These are phyloP conservation scores for Erpetoichthys calabaricus DNA, from an alignment of 2,797 vertebrate genomes.

Conservation along the genomic window DNA sequence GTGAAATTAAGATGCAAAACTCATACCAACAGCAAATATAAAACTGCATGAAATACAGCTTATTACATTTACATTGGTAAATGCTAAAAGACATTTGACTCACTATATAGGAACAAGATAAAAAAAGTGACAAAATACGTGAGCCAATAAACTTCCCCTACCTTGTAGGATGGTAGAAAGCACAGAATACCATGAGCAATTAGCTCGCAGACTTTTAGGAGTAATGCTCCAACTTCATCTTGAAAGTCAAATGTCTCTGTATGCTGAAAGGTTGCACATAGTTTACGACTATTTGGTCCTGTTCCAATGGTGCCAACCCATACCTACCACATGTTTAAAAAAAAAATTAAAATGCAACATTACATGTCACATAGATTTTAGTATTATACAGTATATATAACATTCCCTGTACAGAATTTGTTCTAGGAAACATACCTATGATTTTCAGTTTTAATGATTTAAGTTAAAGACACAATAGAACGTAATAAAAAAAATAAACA, in stretches of 20 bases:
- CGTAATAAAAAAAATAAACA: no score
- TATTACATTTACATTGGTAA: no score
- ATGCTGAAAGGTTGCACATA: slow-evolving; percentile 83
- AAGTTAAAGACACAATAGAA: no score
- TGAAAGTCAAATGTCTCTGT: slow-evolving; percentile 83
- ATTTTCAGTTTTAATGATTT: no score
- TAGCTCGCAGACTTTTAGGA: slow-evolving; percentile 69
- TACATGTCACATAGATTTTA: no score
- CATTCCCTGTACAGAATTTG: no score
- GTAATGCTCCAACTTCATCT: slow-evolving; percentile 76
- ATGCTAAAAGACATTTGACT: no score
- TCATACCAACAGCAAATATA: no score
- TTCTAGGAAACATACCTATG: no score
- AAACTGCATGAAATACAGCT: no score
- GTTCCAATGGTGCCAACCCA: slow-evolving; percentile 85
- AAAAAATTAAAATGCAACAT: not conserved
- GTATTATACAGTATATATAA: no score
- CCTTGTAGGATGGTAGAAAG: slow-evolving; percentile 92
- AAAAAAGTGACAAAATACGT: slow-evolving; percentile 12
- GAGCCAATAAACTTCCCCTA: slow-evolving; percentile 32
- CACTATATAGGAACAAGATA: slow-evolving; percentile 18
- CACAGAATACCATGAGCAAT: slow-evolving; percentile 75
- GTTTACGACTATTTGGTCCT: slow-evolving; percentile 67
- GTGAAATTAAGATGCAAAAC: no score
- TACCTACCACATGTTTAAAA: slow-evolving; percentile 45